Percentiles rank a stretch among this genome's conserved stretches.
These are phyloP conservation scores for Taurulus bubalis DNA, from an alignment of 2,113 vertebrate species.

Conservation along the genomic window DNA sequence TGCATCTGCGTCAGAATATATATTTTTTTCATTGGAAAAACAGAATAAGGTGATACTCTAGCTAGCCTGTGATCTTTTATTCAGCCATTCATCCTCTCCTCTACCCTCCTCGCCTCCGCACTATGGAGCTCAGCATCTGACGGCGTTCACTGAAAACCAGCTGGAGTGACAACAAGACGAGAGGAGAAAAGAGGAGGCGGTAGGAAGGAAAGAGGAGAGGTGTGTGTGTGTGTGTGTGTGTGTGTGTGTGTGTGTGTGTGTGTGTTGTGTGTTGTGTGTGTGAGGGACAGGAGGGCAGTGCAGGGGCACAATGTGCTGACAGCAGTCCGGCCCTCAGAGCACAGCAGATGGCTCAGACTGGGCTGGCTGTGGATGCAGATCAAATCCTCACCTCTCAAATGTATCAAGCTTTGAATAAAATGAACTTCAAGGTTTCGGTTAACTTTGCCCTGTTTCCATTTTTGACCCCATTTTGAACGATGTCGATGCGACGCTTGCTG, in stretches of 20 bases:
- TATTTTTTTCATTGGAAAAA: constrained; percentile 23
- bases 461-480: not conserved
- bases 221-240: constrained; percentile 26
- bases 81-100: constrained; percentile 71
- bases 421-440: constrained; percentile 25
- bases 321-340: constrained; percentile 56
- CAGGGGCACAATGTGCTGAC: constrained; percentile 68
- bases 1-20: constrained; percentile 41
- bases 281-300: constrained; percentile 38
- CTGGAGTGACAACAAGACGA: constrained; percentile 67
- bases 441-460: constrained; percentile 24
- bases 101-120: constrained; percentile 73
- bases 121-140: constrained; percentile 68
- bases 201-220: constrained; percentile 12
- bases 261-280: constrained; percentile 29
- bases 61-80: constrained; percentile 78
- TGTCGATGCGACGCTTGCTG: not conserved
- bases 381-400: constrained; percentile 54
- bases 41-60: constrained; percentile 48
- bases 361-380: constrained; percentile 48
- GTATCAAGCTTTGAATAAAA: constrained; percentile 48
- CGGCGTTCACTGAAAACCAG: constrained; percentile 68
- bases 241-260: constrained; percentile 18
- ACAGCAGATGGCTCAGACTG: constrained; percentile 76
- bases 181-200: constrained; percentile 4